These are phyloP conservation scores for Manis javanica DNA, from an alignment of 2,797 vertebrate genomes.

Conservation along the genomic window DNA sequence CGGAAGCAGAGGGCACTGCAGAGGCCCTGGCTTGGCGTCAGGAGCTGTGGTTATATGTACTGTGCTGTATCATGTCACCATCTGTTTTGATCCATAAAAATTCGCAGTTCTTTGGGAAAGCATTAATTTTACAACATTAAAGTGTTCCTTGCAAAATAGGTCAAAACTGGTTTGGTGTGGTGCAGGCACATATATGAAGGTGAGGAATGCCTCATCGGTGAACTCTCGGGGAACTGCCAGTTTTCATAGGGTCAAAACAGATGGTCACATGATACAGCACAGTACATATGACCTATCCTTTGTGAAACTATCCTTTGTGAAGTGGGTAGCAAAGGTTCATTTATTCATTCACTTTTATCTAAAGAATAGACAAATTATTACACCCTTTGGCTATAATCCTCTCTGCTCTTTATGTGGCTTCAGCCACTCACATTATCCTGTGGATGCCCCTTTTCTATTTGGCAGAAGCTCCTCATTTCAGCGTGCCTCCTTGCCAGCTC, in stretches of 20 bases:
- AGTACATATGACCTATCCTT: fast-evolving
- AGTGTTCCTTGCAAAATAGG: too few relatives aligned
- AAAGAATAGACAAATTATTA: neutral
- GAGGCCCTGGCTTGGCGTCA: neutral
- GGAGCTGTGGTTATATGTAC: neutral
- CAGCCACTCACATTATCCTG: neutral
- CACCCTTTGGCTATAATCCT: neutral
- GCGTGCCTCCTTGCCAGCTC: neutral
- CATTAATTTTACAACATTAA: too few relatives aligned
- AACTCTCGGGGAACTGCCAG: too few relatives aligned
- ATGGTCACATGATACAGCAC: neutral
- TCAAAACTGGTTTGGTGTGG: too few relatives aligned
- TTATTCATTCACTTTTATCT: neutral
- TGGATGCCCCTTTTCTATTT: neutral
- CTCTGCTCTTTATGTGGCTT: neutral
- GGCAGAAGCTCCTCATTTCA: neutral
- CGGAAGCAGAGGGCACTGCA: neutral
- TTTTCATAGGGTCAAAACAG: too few relatives aligned
- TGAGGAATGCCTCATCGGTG: too few relatives aligned
- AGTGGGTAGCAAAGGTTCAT: neutral
- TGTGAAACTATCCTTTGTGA: neutral
- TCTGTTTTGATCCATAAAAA: too few relatives aligned
- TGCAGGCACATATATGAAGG: too few relatives aligned
- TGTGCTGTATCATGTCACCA: neutral
- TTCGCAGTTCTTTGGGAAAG: too few relatives aligned